A percentile compares a stretch with the other conserved stretches of the same genome.
Evolutionary conservation across 2,113 vertebrate genomes (phyloP).

Genomic region (Indicator maculatus): DNA sequence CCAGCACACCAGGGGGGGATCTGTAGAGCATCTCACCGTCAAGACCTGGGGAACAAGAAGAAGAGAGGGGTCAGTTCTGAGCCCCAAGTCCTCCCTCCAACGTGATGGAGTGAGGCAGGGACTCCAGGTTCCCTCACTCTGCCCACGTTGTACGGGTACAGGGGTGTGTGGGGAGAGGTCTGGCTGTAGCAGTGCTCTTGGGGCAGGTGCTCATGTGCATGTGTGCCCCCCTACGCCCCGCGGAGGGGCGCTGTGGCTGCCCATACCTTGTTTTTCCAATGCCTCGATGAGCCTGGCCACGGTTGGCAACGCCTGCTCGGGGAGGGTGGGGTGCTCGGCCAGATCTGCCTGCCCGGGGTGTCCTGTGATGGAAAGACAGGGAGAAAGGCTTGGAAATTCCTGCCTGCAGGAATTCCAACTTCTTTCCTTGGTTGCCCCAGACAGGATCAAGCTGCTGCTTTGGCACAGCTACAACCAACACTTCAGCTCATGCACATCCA

Average conservation of each 20-base stretch:
- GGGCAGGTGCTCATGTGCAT: rapidly evolving
- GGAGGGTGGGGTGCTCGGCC: conserved; percentile 48
- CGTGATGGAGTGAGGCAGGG: rapidly evolving
- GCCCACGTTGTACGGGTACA: rapidly evolving
- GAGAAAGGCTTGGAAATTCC: conserved; percentile 19
- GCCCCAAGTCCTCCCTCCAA: background rate
- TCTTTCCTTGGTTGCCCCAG: background rate
- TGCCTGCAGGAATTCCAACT: background rate
- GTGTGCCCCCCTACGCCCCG: rapidly evolving
- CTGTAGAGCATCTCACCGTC: conserved; percentile 71
- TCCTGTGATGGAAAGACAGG: conserved; percentile 52
- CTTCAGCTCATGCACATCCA: background rate
- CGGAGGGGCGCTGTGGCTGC: rapidly evolving
- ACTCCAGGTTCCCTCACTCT: rapidly evolving
- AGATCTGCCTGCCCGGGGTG: conserved; percentile 57
- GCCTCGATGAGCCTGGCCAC: conserved; percentile 78
- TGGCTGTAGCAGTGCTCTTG: rapidly evolving
- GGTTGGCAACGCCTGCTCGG: conserved; percentile 71
- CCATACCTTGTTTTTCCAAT: conserved; percentile 75
- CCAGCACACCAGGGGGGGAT: background rate
- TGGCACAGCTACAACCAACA: background rate
- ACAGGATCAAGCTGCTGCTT: conserved; percentile 39
- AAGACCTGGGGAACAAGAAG: conserved; percentile 46
- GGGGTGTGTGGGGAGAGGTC: rapidly evolving
- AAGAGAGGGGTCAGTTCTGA: background rate